phyloP scores from a whole-genome alignment of 1,140 invertebrate species.

The Drosophila nigrodunni region DNA sequence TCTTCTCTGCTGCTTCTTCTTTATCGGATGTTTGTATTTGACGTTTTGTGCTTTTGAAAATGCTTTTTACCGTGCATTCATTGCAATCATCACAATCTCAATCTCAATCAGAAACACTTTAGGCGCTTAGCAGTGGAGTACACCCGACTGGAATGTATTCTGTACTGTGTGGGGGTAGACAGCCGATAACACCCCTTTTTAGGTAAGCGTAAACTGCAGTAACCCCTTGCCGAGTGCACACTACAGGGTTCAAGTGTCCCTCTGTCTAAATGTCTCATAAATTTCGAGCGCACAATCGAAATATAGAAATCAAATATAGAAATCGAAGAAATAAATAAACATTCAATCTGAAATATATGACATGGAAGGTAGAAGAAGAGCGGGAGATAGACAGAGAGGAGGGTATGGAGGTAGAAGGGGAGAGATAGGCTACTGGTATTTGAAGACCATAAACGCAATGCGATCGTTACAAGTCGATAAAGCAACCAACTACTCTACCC shows the following conservation, averaged over 20 bases:
- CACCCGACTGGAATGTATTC: slow-evolving; percentile 29
- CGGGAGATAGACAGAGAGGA: background rate
- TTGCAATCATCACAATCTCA: slow-evolving; percentile 63
- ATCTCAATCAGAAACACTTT: slow-evolving; percentile 77
- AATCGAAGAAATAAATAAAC: slow-evolving; percentile 50
- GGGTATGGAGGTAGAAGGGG: slow-evolving; percentile 1
- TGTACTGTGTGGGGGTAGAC: too few relatives aligned
- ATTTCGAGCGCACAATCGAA: slow-evolving; percentile 48
- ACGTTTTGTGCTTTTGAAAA: slow-evolving; percentile 66
- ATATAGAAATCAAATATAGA: slow-evolving; percentile 68
- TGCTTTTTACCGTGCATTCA: slow-evolving; percentile 64
- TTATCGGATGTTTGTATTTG: slow-evolving; percentile 79
- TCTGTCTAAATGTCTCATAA: slow-evolving; percentile 11
- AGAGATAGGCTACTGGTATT: slow-evolving; percentile 64
- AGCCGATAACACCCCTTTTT: too few relatives aligned
- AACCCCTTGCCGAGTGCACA: too few relatives aligned
- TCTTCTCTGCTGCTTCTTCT: slow-evolving; percentile 4
- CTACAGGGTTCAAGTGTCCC: too few relatives aligned
- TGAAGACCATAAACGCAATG: slow-evolving; percentile 65
- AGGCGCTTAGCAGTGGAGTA: slow-evolving; percentile 39
- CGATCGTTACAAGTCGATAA: slow-evolving; percentile 79
- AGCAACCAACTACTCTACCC: slow-evolving; percentile 25
- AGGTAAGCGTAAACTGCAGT: too few relatives aligned
- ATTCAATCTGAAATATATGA: slow-evolving; percentile 67
- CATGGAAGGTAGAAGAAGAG: slow-evolving; percentile 1